A percentile compares a stretch with the other conserved stretches of the same genome.
These are phyloP conservation scores for Thereva nobilitata DNA, from an alignment of 2,888 invertebrate species.

Conservation along the genomic window DNA sequence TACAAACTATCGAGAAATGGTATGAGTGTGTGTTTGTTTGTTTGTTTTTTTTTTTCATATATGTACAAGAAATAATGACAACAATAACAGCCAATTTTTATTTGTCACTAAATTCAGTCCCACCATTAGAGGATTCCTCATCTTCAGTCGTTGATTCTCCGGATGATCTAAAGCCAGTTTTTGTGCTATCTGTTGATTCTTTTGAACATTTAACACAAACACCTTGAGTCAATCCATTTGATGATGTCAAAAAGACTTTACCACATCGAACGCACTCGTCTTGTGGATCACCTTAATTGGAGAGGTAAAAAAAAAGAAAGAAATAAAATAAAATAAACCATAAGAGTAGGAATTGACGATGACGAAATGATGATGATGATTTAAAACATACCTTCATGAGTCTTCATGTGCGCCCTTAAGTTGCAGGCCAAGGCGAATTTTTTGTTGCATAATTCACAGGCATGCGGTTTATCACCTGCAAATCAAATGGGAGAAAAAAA, in stretches of 20 bases:
- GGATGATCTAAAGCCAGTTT: conserved; percentile 50
- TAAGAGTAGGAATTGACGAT: conserved; percentile 2
- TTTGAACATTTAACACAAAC: conserved; percentile 55
- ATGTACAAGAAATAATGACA: not conserved
- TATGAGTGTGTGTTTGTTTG: too few species aligned
- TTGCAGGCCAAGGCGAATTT: conserved; percentile 75
- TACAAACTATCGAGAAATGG: not conserved
- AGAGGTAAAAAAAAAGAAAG: conserved; percentile 11
- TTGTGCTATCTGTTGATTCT: conserved; percentile 47
- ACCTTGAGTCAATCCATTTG: conserved; percentile 53
- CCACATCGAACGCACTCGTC: conserved; percentile 66
- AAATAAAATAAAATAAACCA: conserved; percentile 21
- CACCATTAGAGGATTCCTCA: conserved; percentile 52
- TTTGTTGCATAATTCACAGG: conserved; percentile 71
- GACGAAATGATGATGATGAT: not conserved
- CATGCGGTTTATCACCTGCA: conserved; percentile 74
- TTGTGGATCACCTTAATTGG: conserved; percentile 62
- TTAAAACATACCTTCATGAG: conserved; percentile 67
- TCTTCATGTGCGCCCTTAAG: conserved; percentile 73
- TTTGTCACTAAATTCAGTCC: conserved; percentile 52
- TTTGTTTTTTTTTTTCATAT: not conserved
- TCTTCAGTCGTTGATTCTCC: conserved; percentile 54
- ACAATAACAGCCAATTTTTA: conserved; percentile 35
- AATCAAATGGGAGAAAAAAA: conserved; percentile 40
- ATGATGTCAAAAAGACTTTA: conserved; percentile 60